Evolutionary conservation across 1,140 invertebrate species (phyloP), one percentile per base, ranked within the genome.

Genomic region (Phortica variegata): DNA sequence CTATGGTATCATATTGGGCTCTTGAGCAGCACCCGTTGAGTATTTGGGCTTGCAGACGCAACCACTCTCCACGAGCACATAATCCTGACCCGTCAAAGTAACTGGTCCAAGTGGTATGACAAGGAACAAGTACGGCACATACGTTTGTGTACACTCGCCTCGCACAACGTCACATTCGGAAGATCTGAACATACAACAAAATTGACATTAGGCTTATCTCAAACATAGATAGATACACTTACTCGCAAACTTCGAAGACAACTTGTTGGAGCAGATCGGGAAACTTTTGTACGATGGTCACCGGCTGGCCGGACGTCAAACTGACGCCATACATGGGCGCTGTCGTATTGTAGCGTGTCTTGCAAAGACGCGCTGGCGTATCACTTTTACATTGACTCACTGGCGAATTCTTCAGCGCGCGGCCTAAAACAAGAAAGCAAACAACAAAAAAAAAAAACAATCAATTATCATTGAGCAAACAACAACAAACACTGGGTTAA

Each of bases 271-370:
- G 76, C n/a, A 95, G 80, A 79, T 94, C 91, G 3, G 92, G 92
- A 69, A 95, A 95, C 76, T 94, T 95, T 78, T 95, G 92, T 17
- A 94, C 91, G 56, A 95, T 95, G 21, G 91, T 93, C 42, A 94
- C 91, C 2, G 91, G 90, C 73, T 93, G 89, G 9, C 91, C 91
- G 16, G 90, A 93, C 3, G 92, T 95, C 5, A 95, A 78, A 17
- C 90, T 93, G 17, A 94, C 89, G 4, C 92, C 92, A 73, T 93
- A 93, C 88, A 93, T 91, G 3, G 91, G 91, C 9, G 91, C 92
- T 23, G 91, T 94, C 2, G 91, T 94, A 76, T 94, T 94, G 77
- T 92, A 94, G 38, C 89, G 81, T 3, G 91, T 92, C 66, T 88
- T 87, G 65, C 92, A 95, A 12, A 95, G 79, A 43, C 91, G 79